phyloP scores from a whole-genome alignment of 2,113 vertebrate species.

The Xenopus laevis region DNA sequence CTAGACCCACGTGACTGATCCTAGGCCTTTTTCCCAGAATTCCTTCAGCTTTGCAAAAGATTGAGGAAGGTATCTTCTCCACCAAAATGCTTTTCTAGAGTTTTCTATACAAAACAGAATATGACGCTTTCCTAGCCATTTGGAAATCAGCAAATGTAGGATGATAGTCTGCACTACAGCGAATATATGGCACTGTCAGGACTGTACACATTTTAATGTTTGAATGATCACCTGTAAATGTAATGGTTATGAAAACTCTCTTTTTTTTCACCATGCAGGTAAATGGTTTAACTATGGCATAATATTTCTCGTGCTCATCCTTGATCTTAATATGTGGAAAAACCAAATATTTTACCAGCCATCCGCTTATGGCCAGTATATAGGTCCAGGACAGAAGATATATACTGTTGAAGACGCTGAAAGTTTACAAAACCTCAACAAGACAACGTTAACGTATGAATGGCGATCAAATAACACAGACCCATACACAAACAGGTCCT shows the following conservation, averaged over 20 bases:
- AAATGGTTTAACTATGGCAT: conserved; percentile 99
- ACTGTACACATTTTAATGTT: too few relatives aligned
- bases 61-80: too few relatives aligned
- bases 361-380: conserved; percentile 94
- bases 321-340: conserved; percentile 99
- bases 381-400: conserved; percentile 92
- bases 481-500: conserved; percentile 78
- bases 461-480: conserved; percentile 85
- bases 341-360: conserved; percentile 98
- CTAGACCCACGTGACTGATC: too few relatives aligned
- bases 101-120: too few relatives aligned
- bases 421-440: conserved; percentile 83
- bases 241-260: not conserved
- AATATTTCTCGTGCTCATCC: conserved; percentile 94
- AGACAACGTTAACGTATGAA: conserved; percentile 86
- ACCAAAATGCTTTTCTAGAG: too few relatives aligned
- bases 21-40: too few relatives aligned
- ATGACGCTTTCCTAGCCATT: too few relatives aligned
- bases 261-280: conserved; percentile 68
- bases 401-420: conserved; percentile 89
- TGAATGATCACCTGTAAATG: too few relatives aligned
- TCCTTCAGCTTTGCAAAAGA: too few relatives aligned
- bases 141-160: too few relatives aligned
- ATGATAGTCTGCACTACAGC: too few relatives aligned
- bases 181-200: too few relatives aligned